phyloP scores from a whole-genome alignment of 2,113 vertebrate genomes.

The Grammomys dolichurus region DNA sequence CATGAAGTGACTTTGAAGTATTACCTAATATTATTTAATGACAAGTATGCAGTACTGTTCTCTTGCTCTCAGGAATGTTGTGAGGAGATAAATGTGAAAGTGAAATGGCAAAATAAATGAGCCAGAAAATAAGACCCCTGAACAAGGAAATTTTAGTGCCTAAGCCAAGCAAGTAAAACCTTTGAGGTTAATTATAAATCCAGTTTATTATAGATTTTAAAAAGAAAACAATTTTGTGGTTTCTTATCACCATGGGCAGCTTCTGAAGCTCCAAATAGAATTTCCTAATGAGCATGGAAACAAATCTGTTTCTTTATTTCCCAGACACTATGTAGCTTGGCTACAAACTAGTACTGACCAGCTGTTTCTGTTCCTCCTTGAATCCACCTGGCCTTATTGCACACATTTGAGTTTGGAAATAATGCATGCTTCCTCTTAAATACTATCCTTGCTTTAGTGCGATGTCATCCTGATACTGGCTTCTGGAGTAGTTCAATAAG shows the following conservation, averaged over 20 bases:
- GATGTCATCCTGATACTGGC: neutral
- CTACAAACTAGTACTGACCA: slow-evolving; percentile 51
- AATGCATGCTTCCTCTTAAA: neutral
- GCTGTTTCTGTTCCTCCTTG: neutral
- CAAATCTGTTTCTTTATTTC: slow-evolving; percentile 60
- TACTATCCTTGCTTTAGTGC: neutral
- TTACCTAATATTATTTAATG: slow-evolving; percentile 77
- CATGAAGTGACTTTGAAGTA: slow-evolving; percentile 62
- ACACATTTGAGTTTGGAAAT: slow-evolving; percentile 68
- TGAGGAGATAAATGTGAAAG: slow-evolving; percentile 75
- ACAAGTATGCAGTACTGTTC: slow-evolving; percentile 63
- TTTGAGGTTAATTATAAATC: slow-evolving; percentile 74
- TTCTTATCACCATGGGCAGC: slow-evolving; percentile 75
- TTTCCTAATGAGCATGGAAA: slow-evolving; percentile 74
- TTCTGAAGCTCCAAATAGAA: slow-evolving; percentile 66
- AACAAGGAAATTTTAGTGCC: slow-evolving; percentile 72
- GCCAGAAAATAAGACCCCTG: slow-evolving; percentile 70
- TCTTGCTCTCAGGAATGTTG: slow-evolving; percentile 63
- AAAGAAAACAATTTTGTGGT: slow-evolving; percentile 70
- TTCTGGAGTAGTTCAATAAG: neutral
- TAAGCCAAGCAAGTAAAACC: slow-evolving; percentile 48
- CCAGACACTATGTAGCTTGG: slow-evolving; percentile 15
- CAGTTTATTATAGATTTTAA: slow-evolving; percentile 64
- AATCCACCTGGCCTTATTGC: slow-evolving; percentile 28
- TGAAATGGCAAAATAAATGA: slow-evolving; percentile 74